Evolutionary conservation across 1,140 invertebrate species (phyloP).

Genomic region (Lordiphosa mommai): DNA sequence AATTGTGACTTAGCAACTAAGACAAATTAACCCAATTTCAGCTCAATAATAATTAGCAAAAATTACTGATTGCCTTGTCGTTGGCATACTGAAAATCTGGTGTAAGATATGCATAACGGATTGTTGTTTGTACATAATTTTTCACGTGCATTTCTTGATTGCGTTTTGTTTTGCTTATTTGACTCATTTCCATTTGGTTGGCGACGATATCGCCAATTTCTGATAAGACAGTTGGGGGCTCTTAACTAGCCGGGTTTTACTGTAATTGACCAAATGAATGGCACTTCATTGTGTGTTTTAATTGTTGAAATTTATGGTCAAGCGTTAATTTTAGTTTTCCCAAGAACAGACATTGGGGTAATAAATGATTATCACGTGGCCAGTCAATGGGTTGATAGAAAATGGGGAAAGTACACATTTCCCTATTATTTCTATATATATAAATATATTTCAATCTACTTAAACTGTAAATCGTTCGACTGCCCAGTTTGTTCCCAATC

Average conservation of each 20-base stretch:
- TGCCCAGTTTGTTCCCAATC: slow-evolving; percentile 51
- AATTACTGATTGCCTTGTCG: slow-evolving; percentile 15
- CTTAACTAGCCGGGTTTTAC: slow-evolving; percentile 8
- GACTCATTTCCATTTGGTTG: slow-evolving; percentile 11
- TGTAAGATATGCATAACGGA: slow-evolving; percentile 6
- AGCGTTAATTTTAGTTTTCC: neutral
- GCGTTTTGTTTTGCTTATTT: neutral
- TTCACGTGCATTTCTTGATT: neutral
- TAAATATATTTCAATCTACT: slow-evolving; percentile 6
- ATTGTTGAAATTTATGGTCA: slow-evolving; percentile 3
- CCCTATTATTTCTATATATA: neutral
- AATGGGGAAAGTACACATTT: slow-evolving; percentile 1
- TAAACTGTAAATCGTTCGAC: slow-evolving; percentile 33
- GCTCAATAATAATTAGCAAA: slow-evolving; percentile 13
- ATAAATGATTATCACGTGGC: slow-evolving; percentile 8
- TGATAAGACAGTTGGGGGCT: slow-evolving; percentile 4
- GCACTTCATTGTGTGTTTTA: slow-evolving; percentile 6
- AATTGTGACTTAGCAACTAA: slow-evolving; percentile 16
- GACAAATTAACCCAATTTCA: slow-evolving; percentile 15
- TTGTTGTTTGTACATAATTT: neutral
- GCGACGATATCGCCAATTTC: neutral
- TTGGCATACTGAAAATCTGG: neutral
- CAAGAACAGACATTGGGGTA: slow-evolving; percentile 8
- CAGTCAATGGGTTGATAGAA: neutral
- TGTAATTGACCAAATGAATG: slow-evolving; percentile 11